Evolutionary conservation across 2,113 vertebrate species (phyloP).

Genomic region (Cichladusa arquata): DNA sequence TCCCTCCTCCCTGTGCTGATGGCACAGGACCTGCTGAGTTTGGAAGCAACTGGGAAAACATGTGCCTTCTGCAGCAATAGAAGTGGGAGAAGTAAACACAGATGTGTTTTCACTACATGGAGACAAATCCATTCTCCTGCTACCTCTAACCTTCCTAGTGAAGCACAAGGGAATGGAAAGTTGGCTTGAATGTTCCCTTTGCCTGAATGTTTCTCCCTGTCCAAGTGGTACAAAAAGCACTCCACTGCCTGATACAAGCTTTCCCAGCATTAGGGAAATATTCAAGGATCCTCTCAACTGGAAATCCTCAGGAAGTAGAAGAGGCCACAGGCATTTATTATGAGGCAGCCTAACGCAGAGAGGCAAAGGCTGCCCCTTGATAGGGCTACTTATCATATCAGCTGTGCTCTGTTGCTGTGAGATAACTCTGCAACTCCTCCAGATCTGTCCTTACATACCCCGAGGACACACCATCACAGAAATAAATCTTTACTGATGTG

Average conservation of each 20-base stretch:
- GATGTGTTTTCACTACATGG: neutral
- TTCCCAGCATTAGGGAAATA: neutral
- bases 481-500: neutral
- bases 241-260: neutral
- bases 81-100: neutral
- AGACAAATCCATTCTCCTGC: neutral
- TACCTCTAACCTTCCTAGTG: neutral
- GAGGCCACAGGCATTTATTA: neutral
- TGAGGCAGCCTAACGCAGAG: neutral
- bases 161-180: neutral
- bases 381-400: neutral
- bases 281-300: neutral
- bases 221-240: neutral
- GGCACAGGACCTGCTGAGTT: neutral
- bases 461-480: neutral
- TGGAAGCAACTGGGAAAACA: neutral
- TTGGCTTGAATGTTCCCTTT: neutral
- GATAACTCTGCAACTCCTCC: slow-evolving; percentile 16
- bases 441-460: slow-evolving; percentile 15
- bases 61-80: fast-evolving
- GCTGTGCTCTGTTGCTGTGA: neutral
- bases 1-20: neutral
- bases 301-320: neutral
- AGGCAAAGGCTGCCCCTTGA: neutral
- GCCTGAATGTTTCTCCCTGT: neutral